phyloP scores from a whole-genome alignment of 92 coral and sea anemone species.

The Parazoanthus atlanticus region DNA sequence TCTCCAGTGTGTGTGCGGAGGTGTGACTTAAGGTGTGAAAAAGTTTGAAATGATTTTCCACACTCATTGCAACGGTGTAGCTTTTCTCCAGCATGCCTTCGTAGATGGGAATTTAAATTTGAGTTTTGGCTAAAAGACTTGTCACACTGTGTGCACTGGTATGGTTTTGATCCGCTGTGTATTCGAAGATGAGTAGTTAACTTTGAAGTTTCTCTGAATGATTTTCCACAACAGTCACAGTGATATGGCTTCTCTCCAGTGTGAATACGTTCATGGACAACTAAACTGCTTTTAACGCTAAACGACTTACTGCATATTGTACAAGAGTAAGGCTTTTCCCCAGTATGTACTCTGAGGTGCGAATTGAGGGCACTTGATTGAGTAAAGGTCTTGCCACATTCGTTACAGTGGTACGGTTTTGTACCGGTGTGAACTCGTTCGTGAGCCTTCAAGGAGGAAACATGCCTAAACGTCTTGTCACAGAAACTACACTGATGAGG shows the following conservation, averaged over 20 bases:
- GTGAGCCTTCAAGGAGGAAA: no score
- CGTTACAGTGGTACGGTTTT: not conserved
- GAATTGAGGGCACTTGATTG: not conserved
- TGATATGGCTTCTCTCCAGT: slow-evolving; percentile 39
- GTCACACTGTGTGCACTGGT: not conserved
- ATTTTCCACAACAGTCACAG: slow-evolving; percentile 26
- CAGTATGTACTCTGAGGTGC: not conserved
- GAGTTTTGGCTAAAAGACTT: not conserved
- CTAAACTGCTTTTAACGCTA: slow-evolving; percentile 4
- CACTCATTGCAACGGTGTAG: slow-evolving; percentile 62
- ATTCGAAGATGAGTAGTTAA: slow-evolving; percentile 17
- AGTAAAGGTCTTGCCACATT: not conserved
- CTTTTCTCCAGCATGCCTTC: slow-evolving; percentile 48
- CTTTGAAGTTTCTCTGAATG: not conserved
- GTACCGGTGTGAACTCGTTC: not conserved
- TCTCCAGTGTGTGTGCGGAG: slow-evolving; percentile 53
- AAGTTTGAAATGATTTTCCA: slow-evolving; percentile 54
- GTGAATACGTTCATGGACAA: slow-evolving; percentile 16
- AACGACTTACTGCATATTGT: slow-evolving; percentile 26
- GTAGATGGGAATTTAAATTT: not conserved
- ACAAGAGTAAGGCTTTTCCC: slow-evolving; percentile 1
- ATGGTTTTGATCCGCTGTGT: not conserved
- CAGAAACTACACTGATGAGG: no score
- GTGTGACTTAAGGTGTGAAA: slow-evolving; percentile 52
- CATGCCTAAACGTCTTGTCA: no score